phyloP scores from a whole-genome alignment of 2,797 vertebrate species.

The Tragopan temminckii region DNA sequence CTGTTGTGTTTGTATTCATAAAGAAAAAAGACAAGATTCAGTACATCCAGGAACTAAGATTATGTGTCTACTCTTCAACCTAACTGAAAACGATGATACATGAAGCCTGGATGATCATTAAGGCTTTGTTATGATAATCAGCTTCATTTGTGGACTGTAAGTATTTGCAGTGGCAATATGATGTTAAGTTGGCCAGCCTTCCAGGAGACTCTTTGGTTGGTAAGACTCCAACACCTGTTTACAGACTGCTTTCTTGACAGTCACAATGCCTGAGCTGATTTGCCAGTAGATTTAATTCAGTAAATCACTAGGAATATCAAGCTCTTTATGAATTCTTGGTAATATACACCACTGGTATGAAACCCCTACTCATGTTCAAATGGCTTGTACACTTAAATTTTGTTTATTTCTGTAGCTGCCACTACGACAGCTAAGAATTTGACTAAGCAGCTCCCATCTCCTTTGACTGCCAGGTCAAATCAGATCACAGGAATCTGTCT shows the following conservation, averaged over 20 bases:
- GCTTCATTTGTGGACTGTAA: not conserved
- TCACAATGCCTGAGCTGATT: not conserved
- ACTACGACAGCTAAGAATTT: not conserved
- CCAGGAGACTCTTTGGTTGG: not conserved
- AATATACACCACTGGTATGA: not conserved
- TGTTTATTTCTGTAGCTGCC: not conserved
- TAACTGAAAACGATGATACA: constrained; percentile 56
- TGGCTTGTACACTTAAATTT: not conserved
- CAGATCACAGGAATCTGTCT: not conserved
- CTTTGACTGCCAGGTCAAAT: rapidly evolving
- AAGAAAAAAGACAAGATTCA: constrained; percentile 81
- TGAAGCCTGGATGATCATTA: constrained; percentile 17
- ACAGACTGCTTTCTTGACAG: not conserved
- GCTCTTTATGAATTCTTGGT: not conserved
- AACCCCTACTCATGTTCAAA: not conserved
- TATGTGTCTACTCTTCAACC: constrained; percentile 72
- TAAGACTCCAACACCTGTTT: not conserved
- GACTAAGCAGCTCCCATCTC: not conserved
- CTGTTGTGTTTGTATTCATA: constrained; percentile 80
- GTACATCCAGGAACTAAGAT: constrained; percentile 70
- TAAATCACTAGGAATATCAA: not conserved
- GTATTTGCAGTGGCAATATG: not conserved
- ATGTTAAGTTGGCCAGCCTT: not conserved
- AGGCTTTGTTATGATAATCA: constrained; percentile 69
- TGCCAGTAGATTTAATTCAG: not conserved